Evolutionary conservation across 2,113 vertebrate species (phyloP).

Genomic region (Gobiocypris rarus): DNA sequence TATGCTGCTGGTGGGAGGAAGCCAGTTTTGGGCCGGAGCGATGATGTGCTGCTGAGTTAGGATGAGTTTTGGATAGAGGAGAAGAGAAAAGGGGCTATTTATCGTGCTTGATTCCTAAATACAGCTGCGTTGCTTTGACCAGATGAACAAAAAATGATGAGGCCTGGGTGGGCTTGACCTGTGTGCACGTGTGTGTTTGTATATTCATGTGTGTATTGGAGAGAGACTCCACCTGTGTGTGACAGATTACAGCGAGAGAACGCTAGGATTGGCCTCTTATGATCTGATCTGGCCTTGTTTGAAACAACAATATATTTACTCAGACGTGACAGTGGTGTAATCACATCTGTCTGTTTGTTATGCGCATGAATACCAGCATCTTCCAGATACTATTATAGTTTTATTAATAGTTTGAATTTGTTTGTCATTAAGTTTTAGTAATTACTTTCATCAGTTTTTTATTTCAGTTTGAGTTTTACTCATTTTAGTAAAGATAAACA

Average conservation of each 20-base stretch:
- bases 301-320: background rate
- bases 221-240: constrained; percentile 50
- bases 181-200: constrained; percentile 18
- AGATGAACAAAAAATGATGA: constrained; percentile 19
- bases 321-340: background rate
- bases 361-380: background rate
- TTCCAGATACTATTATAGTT: background rate
- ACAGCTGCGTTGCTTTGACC: constrained; percentile 48
- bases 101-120: constrained; percentile 40
- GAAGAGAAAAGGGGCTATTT: constrained; percentile 17
- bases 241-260: constrained; percentile 11
- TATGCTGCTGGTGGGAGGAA: constrained; percentile 44
- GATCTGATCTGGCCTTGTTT: constrained; percentile 27
- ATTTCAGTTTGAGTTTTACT: too few species aligned
- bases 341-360: background rate
- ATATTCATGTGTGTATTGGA: background rate
- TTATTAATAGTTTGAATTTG: background rate
- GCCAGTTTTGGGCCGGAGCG: constrained; percentile 39
- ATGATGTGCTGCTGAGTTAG: constrained; percentile 45
- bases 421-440: background rate
- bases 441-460: too few species aligned
- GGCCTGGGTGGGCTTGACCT: constrained; percentile 31
- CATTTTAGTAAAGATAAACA: too few species aligned
- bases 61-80: constrained; percentile 41
- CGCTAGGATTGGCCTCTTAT: constrained; percentile 49